Base-by-base conservation (phyloP, 2,888 invertebrate species). In the Apotomis betuletana region DNA sequence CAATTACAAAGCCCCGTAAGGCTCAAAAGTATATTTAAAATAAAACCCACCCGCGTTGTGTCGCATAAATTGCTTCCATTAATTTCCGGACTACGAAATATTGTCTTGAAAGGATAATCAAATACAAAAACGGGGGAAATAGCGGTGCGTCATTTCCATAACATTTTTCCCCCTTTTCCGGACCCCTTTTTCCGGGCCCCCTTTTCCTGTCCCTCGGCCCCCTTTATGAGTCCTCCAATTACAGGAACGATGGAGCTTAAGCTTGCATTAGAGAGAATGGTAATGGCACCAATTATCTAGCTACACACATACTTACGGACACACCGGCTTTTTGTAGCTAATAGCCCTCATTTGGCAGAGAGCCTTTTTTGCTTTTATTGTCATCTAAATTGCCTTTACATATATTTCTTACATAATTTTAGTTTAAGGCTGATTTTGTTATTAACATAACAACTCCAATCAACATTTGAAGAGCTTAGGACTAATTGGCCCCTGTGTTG, bases 51-150 rank as follows among this genome's bases (percentile, higher is more conserved):
- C 84, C 87, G 88, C 85, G 85, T 85, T 81, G 84, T 90, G 92
- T 91, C 92, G 91, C 93, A 93, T 93, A 93, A 93, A 93, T 93
- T 93, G 91, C 91, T 87, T 91, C 90, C 91, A 92, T 92, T 92
- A 92, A 92, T 92, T 91, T 92, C 93, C 92, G 91, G 90, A 87
- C 88, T 87, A 88, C 91, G 88, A 93, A 93, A 93, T 93, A 93
- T 93, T 93, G 92, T 93, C 93, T 93, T 93, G 92, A 93, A 93
- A 92, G 93, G 92, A 92, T 92, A 92, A 93, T 93, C 92, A 92
- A 92, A 93, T 92, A 93, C 92, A 92, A 92, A 93, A 93, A 91
- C 90, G 88, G 90, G 90, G 92, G 90, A 91, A 92, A 92, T 91
- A 91, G 92, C 86, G 90, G 90, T 91, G 90, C 91, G 91, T 92